Evolutionary conservation across 2,888 invertebrate genomes (phyloP).

Genomic region (Cerceris rybyensis): DNA sequence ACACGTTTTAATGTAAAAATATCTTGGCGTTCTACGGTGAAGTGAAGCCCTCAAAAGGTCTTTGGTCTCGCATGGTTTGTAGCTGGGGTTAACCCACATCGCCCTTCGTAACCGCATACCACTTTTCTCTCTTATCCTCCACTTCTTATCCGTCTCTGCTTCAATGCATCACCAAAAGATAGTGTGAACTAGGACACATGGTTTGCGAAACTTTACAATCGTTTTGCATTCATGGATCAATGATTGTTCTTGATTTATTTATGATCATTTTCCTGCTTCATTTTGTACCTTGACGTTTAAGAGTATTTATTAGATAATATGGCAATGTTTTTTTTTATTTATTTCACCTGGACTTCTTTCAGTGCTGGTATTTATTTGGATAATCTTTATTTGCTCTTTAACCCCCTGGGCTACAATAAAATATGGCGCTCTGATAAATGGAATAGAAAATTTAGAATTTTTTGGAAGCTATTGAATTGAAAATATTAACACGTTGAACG

Average conservation of each 20-base stretch:
- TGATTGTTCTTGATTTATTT: not conserved
- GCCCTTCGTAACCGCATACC: constrained; percentile 25
- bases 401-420: too few species aligned
- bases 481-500: too few species aligned
- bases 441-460: too few species aligned
- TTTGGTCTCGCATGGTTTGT: constrained; percentile 32
- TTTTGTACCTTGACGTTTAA: not conserved
- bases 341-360: too few species aligned
- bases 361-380: too few species aligned
- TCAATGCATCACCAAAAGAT: constrained; percentile 6
- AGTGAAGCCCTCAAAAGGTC: constrained; percentile 19
- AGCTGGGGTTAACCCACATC: constrained; percentile 42
- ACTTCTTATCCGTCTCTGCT: constrained; percentile 16
- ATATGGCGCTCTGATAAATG: too few species aligned
- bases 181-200: not conserved
- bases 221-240: not conserved
- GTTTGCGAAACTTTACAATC: constrained; percentile 15
- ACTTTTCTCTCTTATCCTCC: not conserved
- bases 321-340: too few species aligned
- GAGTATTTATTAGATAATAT: too few species aligned
- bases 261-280: not conserved
- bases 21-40: not conserved
- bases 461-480: too few species aligned
- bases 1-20: not conserved
- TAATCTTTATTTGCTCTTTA: too few species aligned